A percentile compares a stretch with the other conserved stretches of the same genome.
These are phyloP conservation scores for Amaurobius ferox DNA, from an alignment of 2,888 invertebrate species.

Conservation along the genomic window DNA sequence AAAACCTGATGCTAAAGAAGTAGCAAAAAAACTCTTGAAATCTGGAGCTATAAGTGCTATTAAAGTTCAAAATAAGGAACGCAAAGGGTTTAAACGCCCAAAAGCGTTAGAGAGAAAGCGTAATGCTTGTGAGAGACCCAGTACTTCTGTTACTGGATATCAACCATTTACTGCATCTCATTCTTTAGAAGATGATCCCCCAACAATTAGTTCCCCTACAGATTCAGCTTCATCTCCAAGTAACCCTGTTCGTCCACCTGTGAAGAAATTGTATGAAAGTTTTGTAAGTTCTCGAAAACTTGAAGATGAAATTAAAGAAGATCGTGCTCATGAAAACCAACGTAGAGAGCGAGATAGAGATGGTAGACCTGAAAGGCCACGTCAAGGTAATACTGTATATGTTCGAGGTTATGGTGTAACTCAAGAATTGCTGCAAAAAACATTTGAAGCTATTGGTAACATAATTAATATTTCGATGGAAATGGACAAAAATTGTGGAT, in stretches of 20 bases:
- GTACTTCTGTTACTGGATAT: conserved; percentile 86
- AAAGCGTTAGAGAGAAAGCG: conserved; percentile 88
- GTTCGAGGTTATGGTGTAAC: conserved; percentile 88
- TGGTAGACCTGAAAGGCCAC: conserved; percentile 80
- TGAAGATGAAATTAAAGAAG: conserved; percentile 78
- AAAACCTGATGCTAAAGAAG: conserved; percentile 91
- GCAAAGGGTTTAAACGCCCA: conserved; percentile 92
- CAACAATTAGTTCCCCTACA: conserved; percentile 59
- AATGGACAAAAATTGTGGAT: conserved; percentile 90
- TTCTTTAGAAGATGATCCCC: conserved; percentile 82
- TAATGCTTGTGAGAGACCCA: conserved; percentile 73
- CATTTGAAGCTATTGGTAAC: conserved; percentile 85
- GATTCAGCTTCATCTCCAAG: not conserved
- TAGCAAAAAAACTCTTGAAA: conserved; percentile 94
- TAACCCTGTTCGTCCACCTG: conserved; percentile 73
- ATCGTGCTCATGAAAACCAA: conserved; percentile 75
- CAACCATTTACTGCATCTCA: conserved; percentile 93
- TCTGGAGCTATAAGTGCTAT: conserved; percentile 82
- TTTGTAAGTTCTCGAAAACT: conserved; percentile 84
- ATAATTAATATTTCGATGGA: conserved; percentile 90
- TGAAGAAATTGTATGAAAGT: conserved; percentile 83
- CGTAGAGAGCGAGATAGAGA: conserved; percentile 71
- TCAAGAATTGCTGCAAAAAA: conserved; percentile 87
- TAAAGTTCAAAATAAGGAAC: conserved; percentile 83
- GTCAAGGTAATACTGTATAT: conserved; percentile 88